Evolutionary conservation across 2,888 invertebrate species (phyloP).

Genomic region (Himalopsyche anomala): DNA sequence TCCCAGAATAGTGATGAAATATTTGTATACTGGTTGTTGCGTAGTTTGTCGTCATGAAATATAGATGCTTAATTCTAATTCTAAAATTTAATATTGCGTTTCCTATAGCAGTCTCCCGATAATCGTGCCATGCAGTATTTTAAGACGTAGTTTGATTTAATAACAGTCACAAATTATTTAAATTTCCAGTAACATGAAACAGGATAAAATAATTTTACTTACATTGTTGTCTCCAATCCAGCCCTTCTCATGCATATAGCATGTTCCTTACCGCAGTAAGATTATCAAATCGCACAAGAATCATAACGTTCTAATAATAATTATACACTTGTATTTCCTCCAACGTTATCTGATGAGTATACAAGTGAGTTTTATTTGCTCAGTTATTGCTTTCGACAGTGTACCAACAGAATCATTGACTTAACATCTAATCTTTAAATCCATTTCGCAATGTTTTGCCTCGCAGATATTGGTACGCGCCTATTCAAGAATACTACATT

Average conservation of each 20-base stretch:
- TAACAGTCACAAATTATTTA: background rate
- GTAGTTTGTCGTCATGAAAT: too few species aligned
- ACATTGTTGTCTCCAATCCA: background rate
- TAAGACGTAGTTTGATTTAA: too few species aligned
- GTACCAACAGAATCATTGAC: background rate
- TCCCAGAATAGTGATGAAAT: too few species aligned
- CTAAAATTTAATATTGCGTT: too few species aligned
- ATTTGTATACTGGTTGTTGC: too few species aligned
- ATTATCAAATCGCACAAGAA: background rate
- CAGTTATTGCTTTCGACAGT: slow-evolving; percentile 18
- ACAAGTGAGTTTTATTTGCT: background rate
- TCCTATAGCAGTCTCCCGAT: too few species aligned
- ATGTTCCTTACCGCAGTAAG: background rate
- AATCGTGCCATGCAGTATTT: too few species aligned
- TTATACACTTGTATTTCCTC: slow-evolving; percentile 23
- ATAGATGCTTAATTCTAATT: too few species aligned
- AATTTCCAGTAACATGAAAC: background rate
- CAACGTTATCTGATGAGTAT: background rate
- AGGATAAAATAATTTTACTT: background rate
- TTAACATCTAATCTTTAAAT: slow-evolving; percentile 23
- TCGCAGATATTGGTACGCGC: background rate
- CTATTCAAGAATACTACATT: too few species aligned
- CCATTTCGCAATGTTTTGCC: background rate
- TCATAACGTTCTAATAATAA: slow-evolving; percentile 10
- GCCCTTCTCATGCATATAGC: background rate